Evolutionary conservation across 2,888 invertebrate genomes (phyloP), one percentile per base, ranked within the genome.

Genomic region (Serripes groenlandicus): DNA sequence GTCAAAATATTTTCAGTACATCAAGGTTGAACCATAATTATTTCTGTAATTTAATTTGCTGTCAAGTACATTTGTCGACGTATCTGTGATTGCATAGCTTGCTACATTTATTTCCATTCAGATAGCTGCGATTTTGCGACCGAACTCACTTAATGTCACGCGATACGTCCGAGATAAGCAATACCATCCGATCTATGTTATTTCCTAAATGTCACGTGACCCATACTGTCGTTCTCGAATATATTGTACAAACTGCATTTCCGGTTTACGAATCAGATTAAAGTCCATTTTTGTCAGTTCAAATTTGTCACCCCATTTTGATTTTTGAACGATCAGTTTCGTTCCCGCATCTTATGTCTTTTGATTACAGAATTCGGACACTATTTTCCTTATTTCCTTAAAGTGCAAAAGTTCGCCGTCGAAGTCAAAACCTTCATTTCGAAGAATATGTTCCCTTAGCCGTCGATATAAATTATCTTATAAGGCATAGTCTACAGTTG

Each of bases 381-480:
- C 72, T 75, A 85, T 82, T 79, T 71, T 84, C 15, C 83, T 71
- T 2, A 88, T 71, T 54, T 83, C 81, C 56, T 74, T 69, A 81
- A 85, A 88, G 76, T 87, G 81, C 11, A 85, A 70, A 21, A 88
- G 49, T 62, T 88, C 88, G 1, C 83, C 77, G 42, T 88, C 81
- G 75, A 88, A 88, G 30, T 86, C 87, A 18, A 28, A 66, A 3
- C 88, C 88, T 54, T 88, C 84, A 26, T 30, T 56, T 9, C 83
- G 56, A n/a, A n/a, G n/a, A 42, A 88, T 85, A 49, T 83, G 81
- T 9, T 85, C 77, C 23, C 83, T 68, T 11, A 88, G 66, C 21
- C 74, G 75, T 58, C 73, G 71, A 58, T 73, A 74, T 69, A 88
- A 88, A 60, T 79, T 79, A 23, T 85, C 82, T 49, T 87, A 88